Base-by-base conservation (phyloP, 2,888 invertebrate species). In the Nebria salina region DNA sequence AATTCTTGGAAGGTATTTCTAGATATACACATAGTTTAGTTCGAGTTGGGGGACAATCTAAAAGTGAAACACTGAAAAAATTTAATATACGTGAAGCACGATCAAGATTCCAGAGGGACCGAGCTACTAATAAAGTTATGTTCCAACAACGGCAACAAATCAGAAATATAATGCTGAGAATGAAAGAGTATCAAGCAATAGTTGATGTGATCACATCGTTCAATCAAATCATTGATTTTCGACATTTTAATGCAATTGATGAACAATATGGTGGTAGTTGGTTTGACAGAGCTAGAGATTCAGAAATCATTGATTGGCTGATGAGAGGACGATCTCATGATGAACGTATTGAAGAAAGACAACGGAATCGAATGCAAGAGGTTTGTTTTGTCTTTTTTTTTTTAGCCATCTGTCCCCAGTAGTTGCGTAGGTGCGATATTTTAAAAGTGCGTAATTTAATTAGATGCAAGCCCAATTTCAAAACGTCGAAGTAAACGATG, bases 1-100 rank as follows among this genome's bases (percentile, higher is more conserved):
- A 96, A 86, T 96, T 97, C 87, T 88, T 97, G 64, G 93, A 95
- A 86, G 94, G 94, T 8, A 89, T 95, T 9, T 85, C 93, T 0
- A 85, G 87, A 41, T 88, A 91, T 2, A 94, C 94, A 0, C 85
- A 90, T 0, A 90, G 90, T 82, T 90, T 96, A 81, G 89, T 95
- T 1, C 90, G 95, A 81, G 89, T 96, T 78, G 95, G 96, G 0
- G 92, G 93, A 42, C 93, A 94, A 85, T 92, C 93, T 2, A 93
- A 93, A 85, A 92, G 91, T 85, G 89, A 91, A 81, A 85, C 87
- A 7, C 85, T 95, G 54, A 88, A 90, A 80, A 86, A 89, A 64
- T 93, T 90, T 82, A 92, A 91, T 79, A 86, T 92, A 11, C 87
- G 88, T 72, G 88, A 87, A 86, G 83, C 83, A 43, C 72, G 76